Evolutionary conservation across 2,888 invertebrate genomes (phyloP), one percentile per base, ranked within the genome.

Genomic region (Diachrysia chrysitis): DNA sequence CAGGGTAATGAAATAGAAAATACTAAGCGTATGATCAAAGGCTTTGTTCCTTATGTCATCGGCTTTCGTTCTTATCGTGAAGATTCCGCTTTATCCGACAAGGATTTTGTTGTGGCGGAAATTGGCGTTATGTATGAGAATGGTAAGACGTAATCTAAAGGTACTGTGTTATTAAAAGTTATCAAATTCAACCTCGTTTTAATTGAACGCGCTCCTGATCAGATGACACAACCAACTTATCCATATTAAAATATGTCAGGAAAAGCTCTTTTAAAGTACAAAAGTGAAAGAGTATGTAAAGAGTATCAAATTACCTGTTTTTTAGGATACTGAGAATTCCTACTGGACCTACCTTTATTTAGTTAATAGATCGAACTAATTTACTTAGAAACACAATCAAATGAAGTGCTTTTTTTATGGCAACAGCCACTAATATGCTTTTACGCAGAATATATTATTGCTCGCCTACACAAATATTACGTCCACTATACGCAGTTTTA

Each of bases 381-480:
- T 82, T 70, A 68, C 65, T 78, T 67, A 64, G 69, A 59, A 71
- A 83, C 83, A 84, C 82, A 83, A 85, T 73, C 85, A 88, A 86
- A 87, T 83, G 82, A 85, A 87, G 77, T 85, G 83, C 79, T 79
- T 69, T 72, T 76, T 66, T 59, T 78, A 62, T n/a, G 72, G 74
- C 77, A 73, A 85, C 83, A 82, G 75, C 84, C 87, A 89, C 87
- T 87, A 85, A 42, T 42, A 42, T 73, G 75, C 63, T 68, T 72
- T 76, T 48, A 63, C 66, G 68, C 60, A 21, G 59, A 61, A 79
- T 23, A 65, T 71, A 73, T 67, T 59, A 35, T 57, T 29, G 42
- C 59, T 65, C 32, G 32, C 51, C 66, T 37, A 62, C 64, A 66
- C 63, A 46, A 67, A 65, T 64, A 76, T 66, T 65, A 63, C 59